Conservation (phyloP, 2,797 vertebrate species). For the Halcyon smyrnensis region DNA sequence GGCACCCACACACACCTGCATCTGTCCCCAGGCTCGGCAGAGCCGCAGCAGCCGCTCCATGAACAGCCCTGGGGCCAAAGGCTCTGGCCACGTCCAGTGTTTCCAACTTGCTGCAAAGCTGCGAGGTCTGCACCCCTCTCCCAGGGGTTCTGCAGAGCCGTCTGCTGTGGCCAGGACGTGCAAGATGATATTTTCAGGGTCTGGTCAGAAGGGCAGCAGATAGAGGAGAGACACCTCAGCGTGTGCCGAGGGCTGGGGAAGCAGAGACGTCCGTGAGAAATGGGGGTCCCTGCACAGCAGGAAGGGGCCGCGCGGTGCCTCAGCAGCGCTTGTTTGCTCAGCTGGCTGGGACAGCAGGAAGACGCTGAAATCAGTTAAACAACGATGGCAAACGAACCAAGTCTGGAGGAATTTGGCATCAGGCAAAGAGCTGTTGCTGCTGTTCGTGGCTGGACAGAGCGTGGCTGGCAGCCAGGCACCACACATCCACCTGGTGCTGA, state of each 20-base stretch:
- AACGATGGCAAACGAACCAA: background rate
- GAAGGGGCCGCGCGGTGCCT: fast-evolving
- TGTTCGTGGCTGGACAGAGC: background rate
- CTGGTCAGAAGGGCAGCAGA: background rate
- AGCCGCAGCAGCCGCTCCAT: fast-evolving
- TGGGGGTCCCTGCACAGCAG: background rate
- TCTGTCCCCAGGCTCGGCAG: background rate
- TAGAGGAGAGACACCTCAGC: background rate
- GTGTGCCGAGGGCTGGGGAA: background rate
- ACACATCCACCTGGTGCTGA: background rate
- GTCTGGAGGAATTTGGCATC: background rate
- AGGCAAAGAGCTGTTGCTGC: background rate
- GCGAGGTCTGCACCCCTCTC: background rate
- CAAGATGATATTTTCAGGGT: background rate
- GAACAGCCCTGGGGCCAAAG: background rate
- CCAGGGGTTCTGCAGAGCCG: background rate
- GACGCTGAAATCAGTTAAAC: background rate
- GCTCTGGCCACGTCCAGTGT: fast-evolving
- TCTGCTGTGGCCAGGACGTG: background rate
- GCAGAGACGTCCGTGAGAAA: background rate
- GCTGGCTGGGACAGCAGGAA: background rate
- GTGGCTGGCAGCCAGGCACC: background rate
- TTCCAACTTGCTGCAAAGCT: background rate
- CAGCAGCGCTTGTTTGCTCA: background rate
- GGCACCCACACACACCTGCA: fast-evolving